These are phyloP conservation scores for Anabas testudineus DNA, from an alignment of 2,797 vertebrate genomes.

Conservation along the genomic window DNA sequence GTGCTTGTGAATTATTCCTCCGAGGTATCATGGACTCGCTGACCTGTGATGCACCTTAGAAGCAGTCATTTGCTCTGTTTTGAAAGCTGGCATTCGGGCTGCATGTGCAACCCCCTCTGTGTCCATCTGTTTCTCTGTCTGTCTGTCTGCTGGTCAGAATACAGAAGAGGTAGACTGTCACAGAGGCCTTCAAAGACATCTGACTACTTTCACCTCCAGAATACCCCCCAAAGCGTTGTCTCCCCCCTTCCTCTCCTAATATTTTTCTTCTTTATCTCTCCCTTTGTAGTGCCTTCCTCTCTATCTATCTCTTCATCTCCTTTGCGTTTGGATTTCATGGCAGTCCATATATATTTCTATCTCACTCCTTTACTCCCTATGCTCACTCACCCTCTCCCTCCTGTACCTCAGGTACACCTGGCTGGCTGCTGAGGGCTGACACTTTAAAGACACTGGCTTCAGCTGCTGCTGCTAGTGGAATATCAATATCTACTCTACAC, in stretches of 20 bases:
- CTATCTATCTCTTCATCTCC: constrained; percentile 52
- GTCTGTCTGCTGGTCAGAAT: constrained; percentile 42
- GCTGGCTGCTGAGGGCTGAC: constrained; percentile 75
- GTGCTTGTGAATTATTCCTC: constrained; percentile 20
- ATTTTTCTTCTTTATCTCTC: constrained; percentile 5
- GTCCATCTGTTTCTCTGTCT: constrained; percentile 62
- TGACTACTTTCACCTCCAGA: constrained; percentile 59
- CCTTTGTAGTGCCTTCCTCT: constrained; percentile 23
- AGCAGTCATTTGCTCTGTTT: constrained; percentile 51
- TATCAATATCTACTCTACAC: constrained; percentile 68
- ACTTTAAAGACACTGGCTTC: constrained; percentile 77
- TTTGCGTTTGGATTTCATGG: constrained; percentile 62
- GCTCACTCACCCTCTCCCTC: constrained; percentile 33
- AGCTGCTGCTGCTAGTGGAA: constrained; percentile 73
- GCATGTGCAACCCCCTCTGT: constrained; percentile 41
- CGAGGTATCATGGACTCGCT: constrained; percentile 10
- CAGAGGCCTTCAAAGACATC: constrained; percentile 62
- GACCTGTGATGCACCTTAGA: constrained; percentile 39
- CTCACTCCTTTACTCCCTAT: constrained; percentile 32
- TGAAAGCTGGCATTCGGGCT: constrained; percentile 56
- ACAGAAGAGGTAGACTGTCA: constrained; percentile 40
- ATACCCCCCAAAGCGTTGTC: constrained; percentile 44
- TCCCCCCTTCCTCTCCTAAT: constrained; percentile 27
- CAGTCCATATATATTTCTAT: constrained; percentile 43
- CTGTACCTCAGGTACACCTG: constrained; percentile 70